Evolutionary conservation across 2,888 invertebrate genomes (phyloP), one percentile per base, ranked within the genome.

Genomic region (Harpalus rubripes): DNA sequence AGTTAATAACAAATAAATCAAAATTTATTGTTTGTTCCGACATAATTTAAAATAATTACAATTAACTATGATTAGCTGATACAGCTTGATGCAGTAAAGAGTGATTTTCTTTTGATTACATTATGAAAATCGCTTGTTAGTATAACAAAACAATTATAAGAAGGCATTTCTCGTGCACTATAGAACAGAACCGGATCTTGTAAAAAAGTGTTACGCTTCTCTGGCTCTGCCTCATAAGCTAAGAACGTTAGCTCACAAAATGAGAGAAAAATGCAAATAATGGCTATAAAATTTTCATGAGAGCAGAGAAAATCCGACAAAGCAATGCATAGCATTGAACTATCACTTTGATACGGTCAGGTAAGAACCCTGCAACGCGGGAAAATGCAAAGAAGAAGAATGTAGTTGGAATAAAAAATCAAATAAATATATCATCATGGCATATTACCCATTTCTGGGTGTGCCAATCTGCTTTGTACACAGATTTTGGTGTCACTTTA

Each of bases 81-180:
- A 63, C 22, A 68, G 41, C 39, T 39, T n/a, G 32, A 52, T 72
- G 72, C 39, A 72, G 7, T 74, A 74, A 74, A 74, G 41, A 12
- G 15, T 10, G 16, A 74, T 74, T 74, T 74, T 52, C 72, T 74
- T 68, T 68, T 44, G 72, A 74, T 74, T 68, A 68, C 68, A 68
- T 39, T 74, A 74, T 74, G 68, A 74, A 74, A 44, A 74, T 68
- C 8, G 63, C 68, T 68, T 68, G 68, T 68, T 68, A 68, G 68
- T 68, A n/a, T 68, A 68, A 68, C 68, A 68, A 68, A 68, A 68
- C 68, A 68, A 68, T 68, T 68, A 68, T 68, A 68, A 26, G 68
- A 68, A 26, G 68, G 32, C 39, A 39, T 74, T 74, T 74, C 72
- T 74, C 44, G 44, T 18, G 44, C 72, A 74, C 68, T 3, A 1